Evolutionary conservation across 2,888 invertebrate genomes (phyloP).

Genomic region (Pandemis corylana): DNA sequence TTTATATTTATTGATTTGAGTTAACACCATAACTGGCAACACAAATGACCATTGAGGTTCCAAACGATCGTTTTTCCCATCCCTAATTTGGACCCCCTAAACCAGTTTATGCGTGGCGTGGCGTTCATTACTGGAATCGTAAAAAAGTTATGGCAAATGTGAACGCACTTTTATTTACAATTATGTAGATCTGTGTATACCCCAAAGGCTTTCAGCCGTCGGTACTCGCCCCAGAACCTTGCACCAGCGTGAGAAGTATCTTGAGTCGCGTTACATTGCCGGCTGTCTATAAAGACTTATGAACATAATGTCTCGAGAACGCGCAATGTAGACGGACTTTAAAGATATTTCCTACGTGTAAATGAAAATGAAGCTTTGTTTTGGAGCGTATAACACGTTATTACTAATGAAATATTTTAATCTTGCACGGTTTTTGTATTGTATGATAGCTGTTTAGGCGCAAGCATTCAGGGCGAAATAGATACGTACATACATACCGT

Average conservation of each 20-base stretch:
- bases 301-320: not conserved
- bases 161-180: slow-evolving; percentile 32
- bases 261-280: not conserved
- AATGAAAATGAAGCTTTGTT: not conserved
- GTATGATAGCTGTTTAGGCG: not conserved
- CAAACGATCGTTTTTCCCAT: slow-evolving; percentile 2
- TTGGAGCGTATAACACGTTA: not conserved
- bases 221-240: not conserved
- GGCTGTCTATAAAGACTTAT: not conserved
- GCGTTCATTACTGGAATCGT: slow-evolving; percentile 49
- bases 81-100: slow-evolving; percentile 43
- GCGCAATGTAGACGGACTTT: not conserved
- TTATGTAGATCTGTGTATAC: slow-evolving; percentile 33
- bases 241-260: not conserved
- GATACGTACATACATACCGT: no score
- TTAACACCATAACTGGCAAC: not conserved
- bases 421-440: not conserved
- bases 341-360: not conserved
- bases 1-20: no score
- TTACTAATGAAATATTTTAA: slow-evolving; percentile 1
- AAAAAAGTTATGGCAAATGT: slow-evolving; percentile 44
- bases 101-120: slow-evolving; percentile 47
- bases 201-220: not conserved
- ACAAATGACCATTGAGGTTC: not conserved
- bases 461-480: not conserved